Percentiles rank a stretch among this genome's conserved stretches.
Conservation (phyloP, 2,888 invertebrate genomes). For the Aquatica leii region DNA sequence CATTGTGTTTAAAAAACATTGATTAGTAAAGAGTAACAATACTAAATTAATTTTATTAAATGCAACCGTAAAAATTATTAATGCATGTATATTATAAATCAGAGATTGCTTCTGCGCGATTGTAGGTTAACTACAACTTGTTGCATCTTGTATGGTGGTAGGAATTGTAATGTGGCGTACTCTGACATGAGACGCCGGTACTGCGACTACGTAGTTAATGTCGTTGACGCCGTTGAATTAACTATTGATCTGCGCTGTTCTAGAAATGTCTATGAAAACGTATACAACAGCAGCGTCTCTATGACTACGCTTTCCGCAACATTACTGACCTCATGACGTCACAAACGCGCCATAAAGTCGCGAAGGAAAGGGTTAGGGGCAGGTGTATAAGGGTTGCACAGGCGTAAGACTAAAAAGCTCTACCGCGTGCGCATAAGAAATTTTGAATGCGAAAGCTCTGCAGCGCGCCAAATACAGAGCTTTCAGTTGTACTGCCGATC, state of each 20-base stretch:
- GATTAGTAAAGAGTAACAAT: no score
- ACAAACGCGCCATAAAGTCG: constrained; percentile 58
- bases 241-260: constrained; percentile 29
- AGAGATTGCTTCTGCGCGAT: no score
- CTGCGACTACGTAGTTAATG: neutral
- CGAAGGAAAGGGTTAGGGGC: constrained; percentile 66
- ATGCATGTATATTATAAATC: no score
- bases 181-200: neutral
- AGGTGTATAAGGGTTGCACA: constrained; percentile 56
- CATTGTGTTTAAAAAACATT: no score
- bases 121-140: neutral
- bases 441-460: constrained; percentile 34
- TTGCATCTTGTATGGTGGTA: neutral
- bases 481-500: constrained; percentile 20
- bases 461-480: constrained; percentile 35
- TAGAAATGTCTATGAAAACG: constrained; percentile 19
- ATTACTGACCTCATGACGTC: constrained; percentile 58
- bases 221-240: constrained; percentile 3
- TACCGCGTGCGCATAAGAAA: constrained; percentile 31
- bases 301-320: constrained; percentile 60
- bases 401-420: constrained; percentile 22
- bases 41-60: no score
- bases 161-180: constrained; percentile 6
- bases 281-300: constrained; percentile 52
- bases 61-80: no score